Base-by-base conservation (phyloP, 2,797 vertebrate species). In the Cyclura pinguis region DNA sequence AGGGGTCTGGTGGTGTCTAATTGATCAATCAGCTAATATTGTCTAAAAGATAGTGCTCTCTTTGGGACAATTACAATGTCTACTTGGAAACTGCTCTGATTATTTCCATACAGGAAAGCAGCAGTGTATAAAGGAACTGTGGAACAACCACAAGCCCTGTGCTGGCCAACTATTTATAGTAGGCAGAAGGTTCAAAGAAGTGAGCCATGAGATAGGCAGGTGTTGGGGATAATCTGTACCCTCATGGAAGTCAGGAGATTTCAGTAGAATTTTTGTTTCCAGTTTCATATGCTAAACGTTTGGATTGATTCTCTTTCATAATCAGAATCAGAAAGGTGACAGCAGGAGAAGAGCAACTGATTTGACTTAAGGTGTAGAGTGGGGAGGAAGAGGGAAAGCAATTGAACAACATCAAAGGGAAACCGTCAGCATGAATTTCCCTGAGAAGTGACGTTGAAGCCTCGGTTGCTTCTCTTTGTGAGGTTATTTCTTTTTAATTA, bases 351-450 rank as follows among this genome's bases (percentile, higher is more conserved):
- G 29, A 80, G 29, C 20, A 91, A 92, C 91, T 90, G 91, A 91
- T 94, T 94, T 95, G 93, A 93, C 92, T 69, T 94, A 78, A 90
- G 89, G 69, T 95, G 89, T 77, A 95, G 93, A 94, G 88, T 89
- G 88, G 89, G 89, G 92, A 95, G 89, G 64, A 90, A 94, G 84
- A 94, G 92, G 92, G 90, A 96, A 92, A 94, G 67, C 94, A 95
- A 95, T 95, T 96, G 94, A 96, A 91, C 95, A 94, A 95, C 94
- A 95, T 96, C 95, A 96, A 96, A 96, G 94, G 89, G 82, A 89
- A 93, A 95, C 89, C 73, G 93, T 95, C 91, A 93, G 76, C 93
- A 91, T 95, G 92, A 95, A 95, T 95, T 96, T 96, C 88, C 92
- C 85, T 86, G 27, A 93, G 93, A 96, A 96, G 93, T 95, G 93